Conservation (phyloP, 1,140 invertebrate species). For the Rhizoglyphus robini region DNA sequence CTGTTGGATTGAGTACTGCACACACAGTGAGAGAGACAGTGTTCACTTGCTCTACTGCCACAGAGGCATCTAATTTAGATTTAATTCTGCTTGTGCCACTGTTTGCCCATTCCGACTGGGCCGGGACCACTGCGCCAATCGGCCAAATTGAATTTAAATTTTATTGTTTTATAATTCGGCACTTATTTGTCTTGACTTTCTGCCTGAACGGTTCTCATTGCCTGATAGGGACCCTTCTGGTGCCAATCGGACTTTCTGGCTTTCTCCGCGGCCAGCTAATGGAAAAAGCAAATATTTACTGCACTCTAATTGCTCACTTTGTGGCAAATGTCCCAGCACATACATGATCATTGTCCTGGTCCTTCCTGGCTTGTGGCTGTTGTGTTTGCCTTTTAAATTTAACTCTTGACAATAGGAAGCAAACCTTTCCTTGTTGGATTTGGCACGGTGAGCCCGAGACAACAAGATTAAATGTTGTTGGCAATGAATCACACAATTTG, state of each 20-base stretch:
- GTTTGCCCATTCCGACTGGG: neutral
- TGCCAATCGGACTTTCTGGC: neutral
- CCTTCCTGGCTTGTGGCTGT: too few species aligned
- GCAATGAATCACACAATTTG: too few species aligned
- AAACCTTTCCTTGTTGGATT: too few species aligned
- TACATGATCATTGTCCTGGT: too few species aligned
- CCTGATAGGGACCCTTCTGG: neutral
- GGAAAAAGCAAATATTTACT: neutral
- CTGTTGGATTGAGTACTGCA: too few species aligned
- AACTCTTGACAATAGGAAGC: neutral
- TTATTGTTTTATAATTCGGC: neutral
- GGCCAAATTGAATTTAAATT: slow-evolving; percentile 12
- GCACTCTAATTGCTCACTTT: neutral
- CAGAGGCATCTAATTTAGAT: slow-evolving; percentile 6
- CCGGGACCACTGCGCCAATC: neutral
- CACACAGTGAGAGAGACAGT: too few species aligned
- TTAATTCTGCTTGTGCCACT: slow-evolving; percentile 3
- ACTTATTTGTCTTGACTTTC: slow-evolving; percentile 13
- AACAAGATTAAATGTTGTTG: too few species aligned
- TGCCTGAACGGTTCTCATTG: neutral
- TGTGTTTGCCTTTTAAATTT: neutral
- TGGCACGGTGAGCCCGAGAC: too few species aligned
- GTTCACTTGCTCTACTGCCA: neutral
- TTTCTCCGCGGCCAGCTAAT: too few species aligned
- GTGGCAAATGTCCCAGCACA: too few species aligned